Conservation (phyloP, 2,797 vertebrate genomes). For the Pogonophryne albipinna region DNA sequence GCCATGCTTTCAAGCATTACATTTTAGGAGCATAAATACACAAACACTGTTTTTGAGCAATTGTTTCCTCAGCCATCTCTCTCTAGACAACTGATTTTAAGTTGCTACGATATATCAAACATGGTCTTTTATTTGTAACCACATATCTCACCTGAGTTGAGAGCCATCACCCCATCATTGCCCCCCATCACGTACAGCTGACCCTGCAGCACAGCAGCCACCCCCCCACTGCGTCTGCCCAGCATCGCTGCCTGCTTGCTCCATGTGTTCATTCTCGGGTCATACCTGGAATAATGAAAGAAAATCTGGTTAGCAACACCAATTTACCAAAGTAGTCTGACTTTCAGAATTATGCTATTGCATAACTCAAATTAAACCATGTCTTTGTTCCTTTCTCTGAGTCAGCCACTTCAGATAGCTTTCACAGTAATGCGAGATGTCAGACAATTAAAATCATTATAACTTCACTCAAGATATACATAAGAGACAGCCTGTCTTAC, state of each 20-base stretch:
- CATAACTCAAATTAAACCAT: neutral
- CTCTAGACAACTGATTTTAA: too few relatives aligned
- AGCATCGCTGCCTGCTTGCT: constrained; percentile 74
- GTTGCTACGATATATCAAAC: neutral
- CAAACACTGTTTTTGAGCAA: too few relatives aligned
- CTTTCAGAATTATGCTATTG: constrained; percentile 9
- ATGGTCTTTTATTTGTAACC: neutral
- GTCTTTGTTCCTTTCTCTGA: constrained; percentile 31
- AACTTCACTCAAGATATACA: neutral
- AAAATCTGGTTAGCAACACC: neutral
- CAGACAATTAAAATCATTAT: constrained; percentile 13
- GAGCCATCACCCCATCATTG: constrained; percentile 70
- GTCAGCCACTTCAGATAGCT: constrained; percentile 21
- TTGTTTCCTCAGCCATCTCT: too few relatives aligned
- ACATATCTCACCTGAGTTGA: constrained; percentile 73
- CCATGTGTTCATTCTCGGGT: constrained; percentile 79
- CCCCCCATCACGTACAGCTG: constrained; percentile 82
- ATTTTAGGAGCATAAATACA: too few relatives aligned
- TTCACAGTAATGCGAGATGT: constrained; percentile 23
- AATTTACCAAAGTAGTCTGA: constrained; percentile 8
- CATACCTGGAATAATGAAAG: constrained; percentile 66
- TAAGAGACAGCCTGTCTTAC: constrained; percentile 4
- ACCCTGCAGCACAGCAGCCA: constrained; percentile 70
- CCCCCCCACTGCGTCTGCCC: constrained; percentile 61
- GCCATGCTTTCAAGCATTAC: too few relatives aligned